Percentiles rank a stretch among this genome's conserved stretches.
Conservation (phyloP, 2,113 vertebrate genomes). For the Pardalotus punctatus region DNA sequence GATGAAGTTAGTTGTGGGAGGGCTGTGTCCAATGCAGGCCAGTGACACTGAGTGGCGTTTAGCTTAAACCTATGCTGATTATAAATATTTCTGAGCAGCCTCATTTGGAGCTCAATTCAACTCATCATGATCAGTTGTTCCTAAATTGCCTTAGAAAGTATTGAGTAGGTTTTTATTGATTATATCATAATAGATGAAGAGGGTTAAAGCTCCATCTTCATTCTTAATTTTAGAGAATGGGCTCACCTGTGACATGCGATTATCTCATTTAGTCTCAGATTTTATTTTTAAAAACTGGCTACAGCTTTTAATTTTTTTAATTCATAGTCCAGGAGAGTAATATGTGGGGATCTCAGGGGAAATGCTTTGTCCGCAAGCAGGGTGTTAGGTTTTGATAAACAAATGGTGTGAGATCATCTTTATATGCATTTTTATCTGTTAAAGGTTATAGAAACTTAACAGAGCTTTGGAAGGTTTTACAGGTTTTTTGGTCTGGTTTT, state of each 20-base stretch:
- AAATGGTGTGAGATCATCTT: not conserved
- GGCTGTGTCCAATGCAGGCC: not conserved
- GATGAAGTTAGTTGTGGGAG: not conserved
- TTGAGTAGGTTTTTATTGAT: not conserved
- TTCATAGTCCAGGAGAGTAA: not conserved
- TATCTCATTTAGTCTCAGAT: not conserved
- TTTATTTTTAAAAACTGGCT: not conserved
- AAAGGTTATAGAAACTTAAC: not conserved
- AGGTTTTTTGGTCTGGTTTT: not conserved
- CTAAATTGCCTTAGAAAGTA: not conserved
- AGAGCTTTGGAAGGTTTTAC: not conserved
- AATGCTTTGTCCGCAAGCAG: not conserved
- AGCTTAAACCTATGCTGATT: not conserved
- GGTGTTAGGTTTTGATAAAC: not conserved
- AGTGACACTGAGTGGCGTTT: not conserved
- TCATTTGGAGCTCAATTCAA: fast-evolving
- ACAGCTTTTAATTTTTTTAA: not conserved
- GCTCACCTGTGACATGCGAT: fast-evolving
- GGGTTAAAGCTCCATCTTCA: not conserved
- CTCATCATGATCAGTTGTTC: not conserved
- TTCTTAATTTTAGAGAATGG: not conserved
- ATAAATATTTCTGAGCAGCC: not conserved
- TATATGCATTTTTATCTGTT: not conserved
- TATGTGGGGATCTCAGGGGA: not conserved
- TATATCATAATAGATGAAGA: fast-evolving